Base-by-base conservation (phyloP, 2,888 invertebrate species). In the Chelonus formosanus region DNA sequence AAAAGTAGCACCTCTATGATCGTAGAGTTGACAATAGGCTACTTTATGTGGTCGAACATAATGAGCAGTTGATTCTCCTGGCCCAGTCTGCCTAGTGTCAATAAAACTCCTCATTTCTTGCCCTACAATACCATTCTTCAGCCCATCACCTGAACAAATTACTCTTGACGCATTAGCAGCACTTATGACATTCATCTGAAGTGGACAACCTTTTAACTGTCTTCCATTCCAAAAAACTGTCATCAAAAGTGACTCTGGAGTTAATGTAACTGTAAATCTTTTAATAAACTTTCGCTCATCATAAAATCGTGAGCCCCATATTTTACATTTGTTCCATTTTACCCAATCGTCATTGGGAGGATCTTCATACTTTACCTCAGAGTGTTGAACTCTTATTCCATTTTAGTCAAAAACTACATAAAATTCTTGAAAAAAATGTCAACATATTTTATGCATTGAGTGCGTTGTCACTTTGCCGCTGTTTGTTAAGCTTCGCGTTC, bases 1-100 rank as follows among this genome's bases (percentile, higher is more conserved):
- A 85, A 98, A 98, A 5, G 98, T 98, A n/a, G 98, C 98, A 86
- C 98, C 98, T 3, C 96, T 94, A 83, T 97, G 97, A 85, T 99
- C 98, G 83, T 96, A 97, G 3, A 99, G 88, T 84, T 98, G 98
- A 84, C 98, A 99, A 83, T 97, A 97, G 5, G 98, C 98, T 61
- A 97, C 96, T 87, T 98, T 93, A 67, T 90, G 87, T 0, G 93
- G 93, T 1, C 99, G 99, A 59, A 95, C 92, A 84, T 98, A 99
- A 82, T 98, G 97, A 0, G 98, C 98, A 0, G 97, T 97, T 63
- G 99, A 87, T 84, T 98, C 98, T 8, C 98, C 95, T 44, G 95
- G 94, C 4, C 97, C 98, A 32, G 98, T 98, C 76, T 96, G 89
- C 67, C 98, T 87, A 1, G 98, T 98, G 85, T 99, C 98, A 74